Base-by-base conservation (phyloP, 2,888 invertebrate species). In the Physocephala rufipes region DNA sequence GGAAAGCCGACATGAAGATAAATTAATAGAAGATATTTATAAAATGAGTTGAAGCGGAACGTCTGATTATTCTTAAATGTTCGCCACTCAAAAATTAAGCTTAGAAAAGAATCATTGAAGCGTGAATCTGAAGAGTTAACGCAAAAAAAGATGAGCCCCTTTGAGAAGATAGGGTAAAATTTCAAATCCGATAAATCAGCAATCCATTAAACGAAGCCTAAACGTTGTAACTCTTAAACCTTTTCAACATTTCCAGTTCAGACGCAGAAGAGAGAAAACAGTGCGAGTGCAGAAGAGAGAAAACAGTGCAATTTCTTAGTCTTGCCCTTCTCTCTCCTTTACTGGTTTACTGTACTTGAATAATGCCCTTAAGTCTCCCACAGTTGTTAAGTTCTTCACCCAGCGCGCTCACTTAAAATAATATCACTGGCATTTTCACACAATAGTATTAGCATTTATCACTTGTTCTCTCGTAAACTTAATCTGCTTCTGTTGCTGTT, bases 401-500 rank as follows among this genome's bases (percentile, higher is more conserved):
- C 36, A 68, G 49, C 45, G 19, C 19, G 28, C 53, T 30, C 51
- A 36, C 49, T 68, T 62, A 68, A 62, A 61, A 47, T 68, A 62
- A 68, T 68, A 36, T n/a, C 73, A 53, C 64, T 77, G 73, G 36
- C 36, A 81, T 82, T 79, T 76, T 67, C 71, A 70, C 74, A 82
- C 82, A 82, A 82, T 80, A 77, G 82, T 73, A 82, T 82, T 82
- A 82, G 79, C 82, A 83, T 83, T 82, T 82, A 79, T 83, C 84
- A 83, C 75, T 73, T 9, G 9, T 9, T 7, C 36, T 36, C 5
- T 70, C 24, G 59, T 59, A 61, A 26, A 47, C 24, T 26, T 30
- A 45, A 16, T 28, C 28, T 67, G 24, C 49, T 26, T 30, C 28
- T 30, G 28, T n/a, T n/a, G n/a, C 59, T 67, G 67, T 26, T 21